A percentile compares a stretch with the other conserved stretches of the same genome.
phyloP scores from a whole-genome alignment of 2,888 invertebrate genomes.

The Aporophyla nigra region DNA sequence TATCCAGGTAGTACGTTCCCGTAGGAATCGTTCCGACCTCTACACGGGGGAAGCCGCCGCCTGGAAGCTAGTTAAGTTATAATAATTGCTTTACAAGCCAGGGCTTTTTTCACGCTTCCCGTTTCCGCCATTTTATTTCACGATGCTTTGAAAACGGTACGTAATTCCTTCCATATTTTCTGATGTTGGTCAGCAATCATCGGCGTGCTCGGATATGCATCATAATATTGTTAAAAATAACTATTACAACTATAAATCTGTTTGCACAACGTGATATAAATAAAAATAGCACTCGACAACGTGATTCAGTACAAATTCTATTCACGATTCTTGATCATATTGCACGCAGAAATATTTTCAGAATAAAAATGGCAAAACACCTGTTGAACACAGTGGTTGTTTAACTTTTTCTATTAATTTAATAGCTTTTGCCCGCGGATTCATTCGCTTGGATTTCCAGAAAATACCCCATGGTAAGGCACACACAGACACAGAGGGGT shows the following conservation, averaged over 20 bases:
- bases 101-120: background rate
- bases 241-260: conserved; percentile 35
- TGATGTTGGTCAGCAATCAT: background rate
- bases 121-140: background rate
- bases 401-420: no score
- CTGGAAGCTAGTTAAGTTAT: no score
- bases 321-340: conserved; percentile 9
- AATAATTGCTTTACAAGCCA: background rate
- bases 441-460: no score
- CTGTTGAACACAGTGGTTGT: background rate
- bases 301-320: conserved; percentile 13
- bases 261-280: conserved; percentile 6
- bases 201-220: conserved; percentile 22
- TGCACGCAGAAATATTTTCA: background rate
- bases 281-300: conserved; percentile 28
- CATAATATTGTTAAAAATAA: conserved; percentile 40
- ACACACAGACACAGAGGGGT: no score
- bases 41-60: no score
- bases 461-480: no score
- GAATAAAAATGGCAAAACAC: background rate
- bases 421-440: no score
- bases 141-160: background rate
- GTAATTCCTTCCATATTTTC: background rate
- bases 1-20: no score
- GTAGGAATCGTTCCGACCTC: no score